Base-by-base conservation (phyloP, 2,888 invertebrate species). In the Opisthograptis luteolata region DNA sequence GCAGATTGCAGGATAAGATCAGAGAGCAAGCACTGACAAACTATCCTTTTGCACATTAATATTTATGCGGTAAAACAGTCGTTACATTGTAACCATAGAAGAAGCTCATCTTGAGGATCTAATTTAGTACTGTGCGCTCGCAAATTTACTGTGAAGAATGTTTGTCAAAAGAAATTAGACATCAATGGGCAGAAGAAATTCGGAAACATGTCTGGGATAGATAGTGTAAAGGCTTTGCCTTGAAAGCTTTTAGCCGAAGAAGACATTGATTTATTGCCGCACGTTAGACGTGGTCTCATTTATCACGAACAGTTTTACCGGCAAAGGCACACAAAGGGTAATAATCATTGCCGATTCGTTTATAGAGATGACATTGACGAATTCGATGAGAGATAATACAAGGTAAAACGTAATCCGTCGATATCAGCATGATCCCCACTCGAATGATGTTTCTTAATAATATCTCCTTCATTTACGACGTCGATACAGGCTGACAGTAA, bases 301-400 rank as follows among this genome's bases (percentile, higher is more conserved):
- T 79, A 84, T 84, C 81, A 84, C 67, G 61, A 73, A 73, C 71
- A 74, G 77, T 79, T 82, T 82, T 80, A 80, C 73, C 75, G 72
- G 70, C 64, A 67, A 63, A 76, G 66, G 70, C 59, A 76, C 70
- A 81, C 76, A 81, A 81, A 78, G 75, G 79, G 74, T 79, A 77
- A 81, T 71, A 70, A n/a, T n/a, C 68, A 70, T 75, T 70, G 70
- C 66, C 64, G 75, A 78, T 81, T 76, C 76, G 70, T 77, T 79
- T 79, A 79, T 79, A 72, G 71, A 68, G 60, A 70, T 66, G 81
- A 79, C 81, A 72, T 68, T 81, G 79, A 83, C 73, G 73, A 72
- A 81, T 79, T 72, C 64, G 64, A 73, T 66, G 59, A 62, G 59
- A 71, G 64, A 72, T 70, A 71, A 70, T 61, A 70, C 50, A 51